Base-by-base conservation (phyloP, 2,888 invertebrate genomes). In the Nemapogon koenigi region DNA sequence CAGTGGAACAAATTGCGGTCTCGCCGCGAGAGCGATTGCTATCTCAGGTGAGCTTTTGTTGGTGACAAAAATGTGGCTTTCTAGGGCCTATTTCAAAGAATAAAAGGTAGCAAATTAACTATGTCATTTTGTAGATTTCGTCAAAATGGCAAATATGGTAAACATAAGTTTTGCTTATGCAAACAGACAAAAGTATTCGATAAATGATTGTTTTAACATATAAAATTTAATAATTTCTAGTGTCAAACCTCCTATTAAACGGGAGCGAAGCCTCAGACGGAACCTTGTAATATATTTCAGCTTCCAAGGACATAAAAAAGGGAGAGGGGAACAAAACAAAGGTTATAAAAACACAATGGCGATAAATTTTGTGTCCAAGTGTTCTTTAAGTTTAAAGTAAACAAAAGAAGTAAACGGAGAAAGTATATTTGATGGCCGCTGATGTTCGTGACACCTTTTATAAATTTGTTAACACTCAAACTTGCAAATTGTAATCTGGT, bases 381-480 rank as follows among this genome's bases (percentile, higher is more conserved):
- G 19, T 33, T 4, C 33, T n/a, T n/a, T 33, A 33, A 33, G 18
- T 33, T 33, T 19, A 33, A 33, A 33, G 33, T 33, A 33, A 33
- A 33, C 33, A 33, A 33, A n/a, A 19, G 14, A 18, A 33, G 19
- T 19, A 33, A 19, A 17, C 33, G 18, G 33, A 4, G 31, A 17
- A 31, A 31, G 16, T 31, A 19, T 33, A 13, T 19, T 33, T 33
- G 33, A 33, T 16, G 16, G 33, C 19, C 19, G 13, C n/a, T 6
- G 33, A n/a, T 33, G 11, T 22, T 22, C 10, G 10, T n/a, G n/a
- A n/a, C n/a, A n/a, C n/a, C n/a, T n/a, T n/a, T n/a, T n/a, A n/a
- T n/a, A n/a, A n/a, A n/a, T n/a, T n/a, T n/a, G n/a, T n/a, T n/a
- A n/a, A n/a, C n/a, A n/a, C n/a, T n/a, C n/a, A n/a, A n/a, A n/a